A percentile compares a stretch with the other conserved stretches of the same genome.
These are phyloP conservation scores for Heterohyrax brucei DNA, from an alignment of 2,797 vertebrate genomes.

Conservation along the genomic window DNA sequence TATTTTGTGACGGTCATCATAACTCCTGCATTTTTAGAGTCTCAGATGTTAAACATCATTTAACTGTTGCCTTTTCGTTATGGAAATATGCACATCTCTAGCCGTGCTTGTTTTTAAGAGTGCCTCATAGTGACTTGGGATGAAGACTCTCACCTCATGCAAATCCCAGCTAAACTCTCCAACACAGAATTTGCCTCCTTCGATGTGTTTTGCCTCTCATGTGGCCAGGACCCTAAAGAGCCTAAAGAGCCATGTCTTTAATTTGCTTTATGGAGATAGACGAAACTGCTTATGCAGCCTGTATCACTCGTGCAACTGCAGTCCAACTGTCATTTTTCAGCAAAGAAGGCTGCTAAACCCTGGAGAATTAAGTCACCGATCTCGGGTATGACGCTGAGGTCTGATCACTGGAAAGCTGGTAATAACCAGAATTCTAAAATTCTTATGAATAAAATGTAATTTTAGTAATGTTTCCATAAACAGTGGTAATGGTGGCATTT, in stretches of 20 bases:
- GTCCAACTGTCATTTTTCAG: slow-evolving; percentile 73
- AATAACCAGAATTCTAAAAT: slow-evolving; percentile 88
- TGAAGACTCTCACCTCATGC: slow-evolving; percentile 59
- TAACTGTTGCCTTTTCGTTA: slow-evolving; percentile 27
- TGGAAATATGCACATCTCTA: slow-evolving; percentile 62
- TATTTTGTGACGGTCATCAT: slow-evolving; percentile 6
- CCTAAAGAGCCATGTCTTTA: slow-evolving; percentile 78
- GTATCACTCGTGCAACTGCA: slow-evolving; percentile 78
- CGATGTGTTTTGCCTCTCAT: slow-evolving; percentile 70
- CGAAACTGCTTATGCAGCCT: slow-evolving; percentile 63
- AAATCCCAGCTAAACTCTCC: slow-evolving; percentile 74
- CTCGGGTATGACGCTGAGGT: slow-evolving; percentile 81
- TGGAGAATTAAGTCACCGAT: slow-evolving; percentile 74
- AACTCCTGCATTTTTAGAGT: slow-evolving; percentile 69
- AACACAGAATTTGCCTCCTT: slow-evolving; percentile 79
- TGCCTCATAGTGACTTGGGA: slow-evolving; percentile 19
- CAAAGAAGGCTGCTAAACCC: slow-evolving; percentile 86
- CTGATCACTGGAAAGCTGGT: slow-evolving; percentile 87
- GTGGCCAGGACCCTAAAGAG: background rate
- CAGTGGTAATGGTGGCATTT: slow-evolving; percentile 88
- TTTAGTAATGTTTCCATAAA: slow-evolving; percentile 92
- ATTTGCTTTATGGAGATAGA: slow-evolving; percentile 83
- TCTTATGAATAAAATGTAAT: slow-evolving; percentile 91
- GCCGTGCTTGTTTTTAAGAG: slow-evolving; percentile 12
- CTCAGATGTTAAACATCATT: slow-evolving; percentile 55